Evolutionary conservation across 2,888 invertebrate genomes (phyloP).

Genomic region (Labia minor): DNA sequence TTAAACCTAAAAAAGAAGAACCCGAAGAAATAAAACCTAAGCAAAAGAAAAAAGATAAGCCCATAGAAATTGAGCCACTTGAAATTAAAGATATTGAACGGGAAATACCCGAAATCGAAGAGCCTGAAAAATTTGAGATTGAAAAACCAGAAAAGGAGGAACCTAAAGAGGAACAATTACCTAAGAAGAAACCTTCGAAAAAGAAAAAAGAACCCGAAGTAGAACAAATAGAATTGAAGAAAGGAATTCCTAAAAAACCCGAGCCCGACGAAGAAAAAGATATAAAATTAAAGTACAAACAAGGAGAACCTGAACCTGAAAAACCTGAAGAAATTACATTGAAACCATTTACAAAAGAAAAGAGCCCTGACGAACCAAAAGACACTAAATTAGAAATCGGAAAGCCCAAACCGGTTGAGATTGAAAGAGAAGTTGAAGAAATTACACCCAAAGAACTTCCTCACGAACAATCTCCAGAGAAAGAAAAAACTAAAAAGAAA

Average conservation of each 20-base stretch:
- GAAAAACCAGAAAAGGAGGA: slow-evolving; percentile 22
- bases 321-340: slow-evolving; percentile 29
- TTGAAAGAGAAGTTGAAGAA: slow-evolving; percentile 29
- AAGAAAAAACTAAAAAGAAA: slow-evolving; percentile 33
- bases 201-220: slow-evolving; percentile 26
- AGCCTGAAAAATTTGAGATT: slow-evolving; percentile 26
- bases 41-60: slow-evolving; percentile 21
- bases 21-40: slow-evolving; percentile 21
- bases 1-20: slow-evolving; percentile 29
- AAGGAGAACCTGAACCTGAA: slow-evolving; percentile 33
- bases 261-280: slow-evolving; percentile 31
- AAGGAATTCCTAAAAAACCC: slow-evolving; percentile 28
- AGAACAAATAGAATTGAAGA: slow-evolving; percentile 28
- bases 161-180: slow-evolving; percentile 24
- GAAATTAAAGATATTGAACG: slow-evolving; percentile 20
- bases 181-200: slow-evolving; percentile 25
- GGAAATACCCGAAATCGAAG: slow-evolving; percentile 19
- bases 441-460: neutral
- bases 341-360: slow-evolving; percentile 31
- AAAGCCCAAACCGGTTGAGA: slow-evolving; percentile 21
- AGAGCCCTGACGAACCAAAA: slow-evolving; percentile 27
- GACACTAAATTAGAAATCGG: slow-evolving; percentile 29
- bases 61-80: slow-evolving; percentile 21
- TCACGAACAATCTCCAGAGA: slow-evolving; percentile 32
- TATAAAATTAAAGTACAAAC: slow-evolving; percentile 30